These are phyloP conservation scores for Goniozus legneri DNA, from an alignment of 1,140 invertebrate species.

Conservation along the genomic window DNA sequence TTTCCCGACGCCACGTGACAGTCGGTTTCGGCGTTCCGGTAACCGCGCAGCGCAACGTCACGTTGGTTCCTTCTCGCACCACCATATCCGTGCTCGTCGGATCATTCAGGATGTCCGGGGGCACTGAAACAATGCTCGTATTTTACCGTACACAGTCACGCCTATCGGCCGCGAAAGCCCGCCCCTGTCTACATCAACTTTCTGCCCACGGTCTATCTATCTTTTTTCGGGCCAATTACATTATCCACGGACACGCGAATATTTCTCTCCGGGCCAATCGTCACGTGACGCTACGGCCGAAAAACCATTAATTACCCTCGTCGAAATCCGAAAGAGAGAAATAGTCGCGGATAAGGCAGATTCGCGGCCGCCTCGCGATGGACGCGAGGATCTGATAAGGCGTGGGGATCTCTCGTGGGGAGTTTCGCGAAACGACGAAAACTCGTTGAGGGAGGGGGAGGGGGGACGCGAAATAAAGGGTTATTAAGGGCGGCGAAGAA, in stretches of 20 bases:
- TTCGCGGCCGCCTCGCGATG: not conserved
- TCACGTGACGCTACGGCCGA: too few relatives aligned
- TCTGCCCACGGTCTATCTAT: too few relatives aligned
- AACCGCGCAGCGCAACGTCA: conserved; percentile 80
- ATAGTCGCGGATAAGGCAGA: too few relatives aligned
- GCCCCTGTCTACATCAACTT: too few relatives aligned
- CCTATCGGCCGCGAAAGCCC: not conserved
- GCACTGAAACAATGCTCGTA: conserved; percentile 64
- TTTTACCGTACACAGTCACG: conserved; percentile 1
- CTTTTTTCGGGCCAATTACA: too few relatives aligned
- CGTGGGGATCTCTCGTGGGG: not conserved
- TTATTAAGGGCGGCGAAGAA: conserved; percentile 22
- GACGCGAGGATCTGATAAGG: not conserved
- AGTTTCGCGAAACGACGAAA: not conserved
- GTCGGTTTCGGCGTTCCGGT: conserved; percentile 79
- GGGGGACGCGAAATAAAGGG: not conserved
- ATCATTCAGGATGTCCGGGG: conserved; percentile 83
- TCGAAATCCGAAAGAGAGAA: too few relatives aligned
- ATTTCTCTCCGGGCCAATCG: too few relatives aligned
- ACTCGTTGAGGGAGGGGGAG: not conserved
- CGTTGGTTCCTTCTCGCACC: conserved; percentile 80
- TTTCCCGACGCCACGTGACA: conserved; percentile 81
- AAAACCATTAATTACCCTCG: too few relatives aligned
- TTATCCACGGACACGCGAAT: too few relatives aligned
- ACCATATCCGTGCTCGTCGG: conserved; percentile 85